Base-by-base conservation (phyloP, 2,797 vertebrate species). In the Capromys pilorides region DNA sequence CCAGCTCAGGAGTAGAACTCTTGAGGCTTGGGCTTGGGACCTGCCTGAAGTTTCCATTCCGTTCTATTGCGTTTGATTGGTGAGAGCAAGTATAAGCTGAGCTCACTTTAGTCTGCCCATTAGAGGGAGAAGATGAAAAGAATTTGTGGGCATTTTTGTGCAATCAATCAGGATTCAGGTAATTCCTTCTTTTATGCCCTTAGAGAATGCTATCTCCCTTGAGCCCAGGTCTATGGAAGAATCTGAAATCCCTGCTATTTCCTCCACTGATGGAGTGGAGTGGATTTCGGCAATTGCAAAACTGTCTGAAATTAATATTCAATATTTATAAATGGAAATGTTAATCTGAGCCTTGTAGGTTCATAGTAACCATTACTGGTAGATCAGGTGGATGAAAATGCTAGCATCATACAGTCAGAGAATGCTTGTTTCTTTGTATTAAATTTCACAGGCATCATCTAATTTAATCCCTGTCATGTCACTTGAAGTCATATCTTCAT, bases 241-340 rank as follows among this genome's bases (percentile, higher is more conserved):
- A 26, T 39, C 14, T n/a, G 26, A 22, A 26, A 87, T 69, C 49
- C 16, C 21, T 69, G 33, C 66, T 77, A 22, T 22, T 8, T 89
- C 64, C 7, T 73, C 31, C 9, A 85, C 13, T 85, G 61, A 67
- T 12, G 24, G 22, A 62, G 19, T 4, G 21, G 10, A 45, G 41
- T 59, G 21, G 61, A 62, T 84, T 67, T 79, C 62, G n/a, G 21
- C 10, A 73, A 80, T 88, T 62, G 6, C 16, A 61, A 57, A 73
- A 22, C 45, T 88, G 26, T 51, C 39, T 88, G 62, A 91, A 88
- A 77, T 93, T 82, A 69, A 67, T 81, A 71, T 88, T 79, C n/a
- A 36, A 80, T 14, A 14, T 41, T 39, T 75, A 54, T 73, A 80
- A 64, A 26, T 88, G n/a, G 11, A 73, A 57, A 28, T 80, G 41